Base-by-base conservation (phyloP, 2,113 vertebrate species). In the Buteo buteo region DNA sequence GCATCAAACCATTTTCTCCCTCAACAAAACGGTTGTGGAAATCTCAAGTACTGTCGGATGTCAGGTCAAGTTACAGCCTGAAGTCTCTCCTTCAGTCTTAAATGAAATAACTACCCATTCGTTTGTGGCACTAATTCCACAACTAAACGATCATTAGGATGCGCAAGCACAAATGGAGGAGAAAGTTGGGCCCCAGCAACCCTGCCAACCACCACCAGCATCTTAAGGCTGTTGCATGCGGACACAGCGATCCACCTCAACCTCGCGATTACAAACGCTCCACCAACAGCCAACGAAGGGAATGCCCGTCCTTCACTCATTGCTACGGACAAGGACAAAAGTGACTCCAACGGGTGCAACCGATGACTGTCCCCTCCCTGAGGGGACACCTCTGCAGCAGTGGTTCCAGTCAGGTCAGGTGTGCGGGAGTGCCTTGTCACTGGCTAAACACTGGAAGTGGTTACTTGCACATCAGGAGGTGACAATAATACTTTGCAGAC, bases 351-450 rank as follows among this genome's bases (percentile, higher is more conserved):
- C 0, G 6, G 38, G 40, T 7, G 40, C 77, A 36, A 2, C 4
- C 36, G 26, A 66, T 11, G 82, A 11, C 74, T 1, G 32, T 74
- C 83, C 64, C 88, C 72, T 90, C 67, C 71, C 47, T 1, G 1
- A 9, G 73, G 66, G 65, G 45, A 70, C 24, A 0, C 28, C 62
- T 34, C 88, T 64, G 86, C 78, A 69, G 65, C 1, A 0, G 7
- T 4, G 54, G 32, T 3, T 47, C 70, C 78, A 26, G 71, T 3
- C 86, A 28, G 81, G 66, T 8, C 73, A 32, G 55, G 42, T 2
- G 0, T 12, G 54, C 0, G 1, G 34, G 29, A 74, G 24, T 0
- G 1, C 86, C 71, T n/a, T 3, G 36, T 13, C 72, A 12, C 55
- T 22, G 74, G 19, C 16, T 52, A 45, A 71, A 6, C 71, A 16